Base-by-base conservation (phyloP, 2,888 invertebrate genomes). In the Spicauda simplicius region DNA sequence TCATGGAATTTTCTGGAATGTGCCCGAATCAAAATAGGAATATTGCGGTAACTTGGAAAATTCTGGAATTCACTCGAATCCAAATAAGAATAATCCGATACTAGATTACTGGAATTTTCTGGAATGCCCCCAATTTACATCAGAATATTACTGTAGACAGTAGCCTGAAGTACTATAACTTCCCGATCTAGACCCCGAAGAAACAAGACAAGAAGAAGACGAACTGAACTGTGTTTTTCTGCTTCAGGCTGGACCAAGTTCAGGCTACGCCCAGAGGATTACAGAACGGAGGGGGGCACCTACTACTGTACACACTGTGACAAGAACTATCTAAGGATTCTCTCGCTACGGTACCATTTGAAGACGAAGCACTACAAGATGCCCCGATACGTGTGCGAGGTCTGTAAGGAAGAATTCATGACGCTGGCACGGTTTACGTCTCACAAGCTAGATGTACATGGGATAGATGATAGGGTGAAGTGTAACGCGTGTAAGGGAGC, bases 401-500 rank as follows among this genome's bases (percentile, higher is more conserved):
- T 80, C 16, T 90, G 90, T 69, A 64, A 70, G 0, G 78, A 81
- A 45, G 76, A 74, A 6, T 88, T 88, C 71, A 83, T 84, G 83
- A 88, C 88, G 0, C 73, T 77, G 0, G 82, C 87, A 0, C 84
- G 84, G 0, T 74, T 85, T 0, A 84, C 84, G 0, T 69, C 81
- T 0, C 91, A 91, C 73, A 90, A 90, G 50, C 70, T 88, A 0
- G 77, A 86, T 37, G 80, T 70, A 0, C 91, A 91, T 52, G 76
- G 82, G 2, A 73, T 91, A 0, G 91, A 91, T 54, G 87, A 90
- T 0, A 75, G 91, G 4, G 79, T 82, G 68, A 81, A 86, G 4
- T 92, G 91, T 58, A 85, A 86, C 65, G 92, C 91, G 0, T 91
- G 91, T 73, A 85, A 85, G 14, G 81, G 82, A 1, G 73, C 64